Percentiles rank a stretch among this genome's conserved stretches.
These are phyloP conservation scores for Heterochromis multidens DNA, from an alignment of 2,113 vertebrate genomes.

Conservation along the genomic window DNA sequence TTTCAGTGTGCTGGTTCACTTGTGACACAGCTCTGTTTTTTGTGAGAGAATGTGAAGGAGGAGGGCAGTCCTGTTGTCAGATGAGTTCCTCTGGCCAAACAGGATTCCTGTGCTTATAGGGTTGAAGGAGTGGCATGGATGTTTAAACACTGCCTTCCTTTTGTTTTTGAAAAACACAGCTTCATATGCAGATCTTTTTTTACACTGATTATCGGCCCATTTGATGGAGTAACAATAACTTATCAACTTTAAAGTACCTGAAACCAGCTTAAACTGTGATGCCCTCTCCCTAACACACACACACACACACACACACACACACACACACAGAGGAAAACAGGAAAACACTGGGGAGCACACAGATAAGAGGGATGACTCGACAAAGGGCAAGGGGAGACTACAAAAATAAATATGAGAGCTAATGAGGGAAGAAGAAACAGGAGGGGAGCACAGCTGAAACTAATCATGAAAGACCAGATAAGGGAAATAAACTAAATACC, in stretches of 20 bases:
- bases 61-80: constrained; percentile 26
- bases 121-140: constrained; percentile 29
- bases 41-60: constrained; percentile 23
- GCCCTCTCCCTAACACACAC: background rate
- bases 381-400: too few relatives aligned
- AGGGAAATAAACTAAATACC: too few relatives aligned
- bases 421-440: too few relatives aligned
- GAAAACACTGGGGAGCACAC: too few relatives aligned
- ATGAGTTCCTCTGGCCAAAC: constrained; percentile 59
- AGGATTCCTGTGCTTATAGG: constrained; percentile 50
- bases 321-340: too few relatives aligned
- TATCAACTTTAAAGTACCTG: background rate
- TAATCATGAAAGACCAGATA: too few relatives aligned
- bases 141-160: background rate
- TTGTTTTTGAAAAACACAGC: background rate
- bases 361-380: too few relatives aligned
- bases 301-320: background rate
- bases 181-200: background rate
- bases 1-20: background rate
- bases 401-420: too few relatives aligned
- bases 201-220: background rate
- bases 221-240: background rate
- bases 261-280: background rate
- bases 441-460: too few relatives aligned
- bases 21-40: constrained; percentile 3